Evolutionary conservation across 1,140 invertebrate species (phyloP), one percentile per base, ranked within the genome.

Genomic region (Aphelenchoides besseyi): DNA sequence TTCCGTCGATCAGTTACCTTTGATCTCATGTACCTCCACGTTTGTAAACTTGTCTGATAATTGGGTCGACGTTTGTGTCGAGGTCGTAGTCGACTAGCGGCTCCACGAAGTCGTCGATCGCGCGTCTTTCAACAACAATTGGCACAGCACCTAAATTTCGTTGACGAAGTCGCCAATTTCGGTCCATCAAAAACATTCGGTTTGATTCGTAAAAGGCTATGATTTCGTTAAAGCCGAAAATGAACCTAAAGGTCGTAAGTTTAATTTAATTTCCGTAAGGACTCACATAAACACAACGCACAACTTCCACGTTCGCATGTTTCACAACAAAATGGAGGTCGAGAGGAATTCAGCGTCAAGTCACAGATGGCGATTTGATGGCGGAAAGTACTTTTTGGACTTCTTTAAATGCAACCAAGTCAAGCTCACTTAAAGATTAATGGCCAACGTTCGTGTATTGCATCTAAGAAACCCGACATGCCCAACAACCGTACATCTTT

Each of bases 131-230:
- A 23, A 48, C 41, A 23, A 48, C 41, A 12, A 48, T 23, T 23
- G 41, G 41, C 12, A 12, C 12, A 12, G 41, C 41, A 12, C 41
- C 12, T 23, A 16, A 23, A 23, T 48, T 48, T 12, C 41, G 41
- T 12, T 23, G 41, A 23, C 41, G 41, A 48, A 48, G 41, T 23
- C 41, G 23, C 41, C 41, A 48, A 23, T 48, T 48, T 12, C 41
- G 41, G 41, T 48, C 41, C 41, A 48, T 48, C 41, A 48, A 23
- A 48, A 48, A 48, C 41, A 48, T 48, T 48, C 41, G 12, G 41
- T 48, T 48, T 12, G 12, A 16, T 23, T 48, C 41, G 41, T 48
- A 48, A 23, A 48, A 48, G 23, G 41, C 41, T 12, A 12, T 48
- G 12, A 48, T 23, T 48, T 48, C 41, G 23, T 12, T 23, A 12